Conservation (phyloP, 1,140 invertebrate genomes). For the Himalopsyche phryganea region DNA sequence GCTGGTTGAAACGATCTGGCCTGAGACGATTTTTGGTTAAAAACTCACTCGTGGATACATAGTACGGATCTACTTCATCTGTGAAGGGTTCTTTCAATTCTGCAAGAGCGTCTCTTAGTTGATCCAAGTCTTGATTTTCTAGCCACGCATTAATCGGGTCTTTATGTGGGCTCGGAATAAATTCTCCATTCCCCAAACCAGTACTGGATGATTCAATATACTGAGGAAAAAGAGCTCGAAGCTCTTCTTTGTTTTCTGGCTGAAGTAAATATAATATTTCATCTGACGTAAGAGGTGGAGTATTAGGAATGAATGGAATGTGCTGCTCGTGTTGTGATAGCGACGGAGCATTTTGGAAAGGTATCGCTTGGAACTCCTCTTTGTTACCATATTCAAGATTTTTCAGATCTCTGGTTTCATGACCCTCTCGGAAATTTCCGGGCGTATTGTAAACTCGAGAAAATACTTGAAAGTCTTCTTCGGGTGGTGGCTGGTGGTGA, state of each 20-base stretch:
- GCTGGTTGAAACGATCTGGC: conserved; percentile 37
- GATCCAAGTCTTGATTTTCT: conserved; percentile 26
- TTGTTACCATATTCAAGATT: conserved; percentile 12
- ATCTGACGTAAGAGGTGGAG: conserved; percentile 33
- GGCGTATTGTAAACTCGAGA: conserved; percentile 43
- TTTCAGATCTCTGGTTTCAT: conserved; percentile 37
- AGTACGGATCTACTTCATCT: conserved; percentile 19
- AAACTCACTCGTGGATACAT: conserved; percentile 27
- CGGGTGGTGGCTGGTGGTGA: conserved; percentile 24
- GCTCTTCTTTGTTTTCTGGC: conserved; percentile 36
- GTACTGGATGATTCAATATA: conserved; percentile 26
- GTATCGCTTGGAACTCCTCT: conserved; percentile 1
- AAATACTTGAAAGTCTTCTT: conserved; percentile 31
- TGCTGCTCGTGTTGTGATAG: conserved; percentile 4
- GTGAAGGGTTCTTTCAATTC: conserved; percentile 21
- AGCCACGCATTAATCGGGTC: conserved; percentile 33
- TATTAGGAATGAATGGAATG: neutral
- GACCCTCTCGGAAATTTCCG: conserved; percentile 39
- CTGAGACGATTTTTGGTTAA: conserved; percentile 29
- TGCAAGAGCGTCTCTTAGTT: conserved; percentile 19
- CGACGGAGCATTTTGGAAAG: neutral
- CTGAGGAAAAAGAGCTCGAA: conserved; percentile 31
- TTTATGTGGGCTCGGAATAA: conserved; percentile 15
- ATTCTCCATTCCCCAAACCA: conserved; percentile 4
- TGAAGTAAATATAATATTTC: conserved; percentile 37